A percentile compares a stretch with the other conserved stretches of the same genome.
phyloP scores from a whole-genome alignment of 30 jellyfish, hydroid and myxozoan genomes.

The Aurelia aurita region DNA sequence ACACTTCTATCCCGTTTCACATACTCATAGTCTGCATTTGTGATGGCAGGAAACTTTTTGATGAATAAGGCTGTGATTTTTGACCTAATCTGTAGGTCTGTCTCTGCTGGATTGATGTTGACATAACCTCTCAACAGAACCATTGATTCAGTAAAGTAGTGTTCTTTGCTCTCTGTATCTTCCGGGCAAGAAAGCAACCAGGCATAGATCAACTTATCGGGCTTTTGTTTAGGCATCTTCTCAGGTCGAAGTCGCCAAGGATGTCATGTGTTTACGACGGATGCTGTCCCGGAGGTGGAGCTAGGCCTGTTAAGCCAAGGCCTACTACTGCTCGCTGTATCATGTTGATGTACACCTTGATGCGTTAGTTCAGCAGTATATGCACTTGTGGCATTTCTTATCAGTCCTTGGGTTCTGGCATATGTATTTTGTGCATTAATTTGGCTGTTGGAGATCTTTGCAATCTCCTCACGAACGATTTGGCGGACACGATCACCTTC shows the following conservation, averaged over 20 bases:
- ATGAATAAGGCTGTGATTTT: not conserved
- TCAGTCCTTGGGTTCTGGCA: too few relatives aligned
- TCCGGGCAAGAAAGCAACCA: constrained; percentile 35
- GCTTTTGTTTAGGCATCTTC: not conserved
- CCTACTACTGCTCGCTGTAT: too few relatives aligned
- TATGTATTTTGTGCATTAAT: too few relatives aligned
- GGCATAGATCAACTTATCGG: constrained; percentile 3
- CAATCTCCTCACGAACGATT: too few relatives aligned
- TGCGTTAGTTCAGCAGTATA: too few relatives aligned
- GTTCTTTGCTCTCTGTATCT: not conserved
- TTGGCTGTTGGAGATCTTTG: too few relatives aligned
- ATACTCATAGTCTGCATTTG: constrained; percentile 11
- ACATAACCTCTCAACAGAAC: constrained; percentile 15
- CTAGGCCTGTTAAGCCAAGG: too few relatives aligned
- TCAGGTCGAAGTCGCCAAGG: constrained; percentile 7
- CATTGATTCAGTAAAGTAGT: constrained; percentile 20
- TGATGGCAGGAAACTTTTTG: not conserved
- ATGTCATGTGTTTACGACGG: not conserved
- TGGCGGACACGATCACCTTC: too few relatives aligned
- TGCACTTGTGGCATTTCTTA: too few relatives aligned
- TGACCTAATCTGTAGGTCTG: constrained; percentile 3
- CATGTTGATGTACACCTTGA: too few relatives aligned
- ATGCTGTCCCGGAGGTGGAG: too few relatives aligned
- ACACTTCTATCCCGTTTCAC: constrained; percentile 37
- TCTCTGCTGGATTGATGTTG: constrained; percentile 9